Percentiles rank a stretch among this genome's conserved stretches.
Conservation (phyloP, 2,113 vertebrate genomes). For the Crocuta crocuta region DNA sequence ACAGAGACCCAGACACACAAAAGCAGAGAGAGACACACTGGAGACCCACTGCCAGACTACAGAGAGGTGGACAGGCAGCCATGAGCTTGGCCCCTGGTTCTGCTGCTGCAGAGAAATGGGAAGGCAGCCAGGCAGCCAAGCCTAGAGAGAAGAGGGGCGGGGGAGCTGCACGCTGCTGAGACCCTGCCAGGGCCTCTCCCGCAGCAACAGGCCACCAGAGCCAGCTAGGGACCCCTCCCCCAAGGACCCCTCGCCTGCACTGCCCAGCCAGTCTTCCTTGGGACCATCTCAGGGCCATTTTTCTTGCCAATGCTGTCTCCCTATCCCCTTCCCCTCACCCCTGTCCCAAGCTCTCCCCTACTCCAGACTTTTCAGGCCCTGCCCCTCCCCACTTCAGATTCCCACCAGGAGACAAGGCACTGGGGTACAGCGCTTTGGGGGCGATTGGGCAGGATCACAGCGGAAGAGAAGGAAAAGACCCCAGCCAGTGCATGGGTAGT, state of each 20-base stretch:
- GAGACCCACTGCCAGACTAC: not conserved
- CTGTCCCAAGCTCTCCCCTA: not conserved
- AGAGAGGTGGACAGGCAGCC: not conserved
- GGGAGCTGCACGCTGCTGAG: not conserved
- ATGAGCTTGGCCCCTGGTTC: not conserved
- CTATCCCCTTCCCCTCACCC: not conserved
- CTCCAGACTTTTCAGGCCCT: not conserved
- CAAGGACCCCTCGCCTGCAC: fast-evolving
- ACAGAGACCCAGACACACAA: not conserved
- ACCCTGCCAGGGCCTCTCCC: slow-evolving; percentile 32
- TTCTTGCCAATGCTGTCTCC: not conserved
- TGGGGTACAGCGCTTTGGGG: not conserved
- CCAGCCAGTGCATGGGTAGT: not conserved
- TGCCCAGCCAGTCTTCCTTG: not conserved
- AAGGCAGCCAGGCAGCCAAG: slow-evolving; percentile 66
- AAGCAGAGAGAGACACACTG: not conserved
- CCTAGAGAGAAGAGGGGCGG: slow-evolving; percentile 10
- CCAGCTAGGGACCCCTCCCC: not conserved
- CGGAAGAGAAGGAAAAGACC: not conserved
- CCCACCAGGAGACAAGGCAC: not conserved
- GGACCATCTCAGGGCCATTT: not conserved
- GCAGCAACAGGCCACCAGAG: not conserved
- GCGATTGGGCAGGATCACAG: not conserved
- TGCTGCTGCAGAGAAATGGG: slow-evolving; percentile 59
- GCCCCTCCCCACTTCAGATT: not conserved